Evolutionary conservation across 2,113 vertebrate genomes (phyloP), one percentile per base, ranked within the genome.

Genomic region (Gavia stellata): DNA sequence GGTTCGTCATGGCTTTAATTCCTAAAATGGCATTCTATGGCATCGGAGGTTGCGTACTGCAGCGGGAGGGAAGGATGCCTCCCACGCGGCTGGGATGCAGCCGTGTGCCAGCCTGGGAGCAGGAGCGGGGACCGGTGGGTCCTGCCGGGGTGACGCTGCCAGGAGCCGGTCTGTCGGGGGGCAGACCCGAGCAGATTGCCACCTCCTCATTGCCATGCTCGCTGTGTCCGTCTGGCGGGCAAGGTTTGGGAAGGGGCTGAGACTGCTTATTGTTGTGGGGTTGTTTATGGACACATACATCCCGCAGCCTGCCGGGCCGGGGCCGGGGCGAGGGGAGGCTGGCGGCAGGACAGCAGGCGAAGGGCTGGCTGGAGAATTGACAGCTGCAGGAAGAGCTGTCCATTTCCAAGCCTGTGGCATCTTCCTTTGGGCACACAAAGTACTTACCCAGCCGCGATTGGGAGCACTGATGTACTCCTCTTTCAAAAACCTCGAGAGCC

Each of bases 21-120:
- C 65, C 68, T 72, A 7, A 55, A 45, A 15, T 8, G n/a, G 44
- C 1, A 1, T 18, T n/a, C 1, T 9, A 1, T 1, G 4, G 59
- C 24, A 6, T 6, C 0, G 0, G 63, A 36, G 36, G 40, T 7
- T 9, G 28, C 14, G 0, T 7, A 3, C 21, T 3, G 29, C 3
- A 1, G 61, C 0, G 3, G 55, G 53, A 49, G 59, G 44, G 45
- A 20, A 20, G 59, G 89, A 19, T 24, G 44, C 10, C 2, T 34
- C 53, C 21, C 24, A 10, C 7, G 1, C 1, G 0, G 13, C 19
- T 10, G 67, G 58, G 56, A 12, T 50, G 71, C 2, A 1, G n/a
- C 85, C 1, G 0, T 2, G 10, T 8, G 31, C 59, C 77, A n/a
- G 80, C 5, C 23, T 8, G 31, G 80, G 59, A 65, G 58, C 47